Percentiles rank a stretch among this genome's conserved stretches.
Evolutionary conservation across 2,113 vertebrate genomes (phyloP).

Genomic region (Patagioenas fasciata): DNA sequence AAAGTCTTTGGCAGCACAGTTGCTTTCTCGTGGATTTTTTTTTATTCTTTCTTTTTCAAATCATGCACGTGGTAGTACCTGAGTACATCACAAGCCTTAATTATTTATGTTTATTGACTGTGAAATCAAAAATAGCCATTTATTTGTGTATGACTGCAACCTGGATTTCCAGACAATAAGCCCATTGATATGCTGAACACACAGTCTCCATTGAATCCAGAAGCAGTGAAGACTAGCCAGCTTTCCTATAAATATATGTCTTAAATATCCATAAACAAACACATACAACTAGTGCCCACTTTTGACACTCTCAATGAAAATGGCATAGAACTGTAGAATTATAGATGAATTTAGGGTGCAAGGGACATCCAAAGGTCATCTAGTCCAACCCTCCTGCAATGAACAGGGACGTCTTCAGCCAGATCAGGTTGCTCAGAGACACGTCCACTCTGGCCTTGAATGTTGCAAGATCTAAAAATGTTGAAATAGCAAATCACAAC

Average conservation of each 20-base stretch:
- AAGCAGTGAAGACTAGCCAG: not conserved
- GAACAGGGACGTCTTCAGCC: no score
- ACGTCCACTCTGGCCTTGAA: no score
- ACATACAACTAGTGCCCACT: not conserved
- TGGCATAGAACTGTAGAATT: not conserved
- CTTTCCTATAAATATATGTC: not conserved
- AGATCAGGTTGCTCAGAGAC: no score
- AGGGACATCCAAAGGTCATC: no score
- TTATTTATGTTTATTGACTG: not conserved
- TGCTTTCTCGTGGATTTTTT: not conserved
- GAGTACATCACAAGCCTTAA: not conserved
- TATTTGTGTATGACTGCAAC: not conserved
- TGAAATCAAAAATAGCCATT: not conserved
- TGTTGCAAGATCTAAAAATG: not conserved
- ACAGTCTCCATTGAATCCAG: not conserved
- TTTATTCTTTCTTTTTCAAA: not conserved
- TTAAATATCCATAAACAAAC: not conserved
- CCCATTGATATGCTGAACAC: not conserved
- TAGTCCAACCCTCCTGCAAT: no score
- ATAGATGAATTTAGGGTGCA: no score
- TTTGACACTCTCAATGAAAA: not conserved
- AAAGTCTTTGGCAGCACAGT: not conserved
- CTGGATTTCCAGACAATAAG: not conserved
- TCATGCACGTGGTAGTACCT: not conserved
- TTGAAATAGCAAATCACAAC: not conserved